Percentiles rank a stretch among this genome's conserved stretches.
Conservation (phyloP, 2,888 invertebrate genomes). For the Watsonalla cultraria region DNA sequence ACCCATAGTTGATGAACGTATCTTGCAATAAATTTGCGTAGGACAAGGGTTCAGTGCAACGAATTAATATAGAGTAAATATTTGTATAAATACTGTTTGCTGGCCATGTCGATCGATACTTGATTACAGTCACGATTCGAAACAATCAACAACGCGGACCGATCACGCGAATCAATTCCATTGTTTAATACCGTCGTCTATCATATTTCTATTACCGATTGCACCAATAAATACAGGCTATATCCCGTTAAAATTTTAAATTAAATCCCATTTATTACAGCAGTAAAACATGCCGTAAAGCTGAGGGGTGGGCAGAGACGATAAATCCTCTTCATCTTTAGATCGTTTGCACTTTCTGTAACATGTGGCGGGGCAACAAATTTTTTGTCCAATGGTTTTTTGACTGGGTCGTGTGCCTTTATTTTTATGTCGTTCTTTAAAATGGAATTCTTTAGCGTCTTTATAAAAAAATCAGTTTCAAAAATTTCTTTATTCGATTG, state of each 20-base stretch:
- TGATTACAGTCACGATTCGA: too few species aligned
- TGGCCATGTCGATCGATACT: too few species aligned
- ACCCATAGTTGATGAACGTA: too few species aligned
- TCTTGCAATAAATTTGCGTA: too few species aligned
- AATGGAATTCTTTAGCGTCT: too few species aligned
- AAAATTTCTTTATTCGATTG: too few species aligned
- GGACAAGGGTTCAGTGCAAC: too few species aligned
- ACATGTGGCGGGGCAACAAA: conserved; percentile 13
- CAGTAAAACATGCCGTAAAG: conserved; percentile 21
- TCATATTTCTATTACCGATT: conserved; percentile 24
- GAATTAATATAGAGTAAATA: neutral
- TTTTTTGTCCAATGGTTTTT: neutral
- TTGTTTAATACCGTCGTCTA: conserved; percentile 6
- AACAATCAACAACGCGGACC: neutral
- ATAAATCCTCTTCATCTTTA: conserved; percentile 12
- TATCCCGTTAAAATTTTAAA: conserved; percentile 33
- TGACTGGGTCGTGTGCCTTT: neutral
- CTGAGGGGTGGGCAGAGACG: conserved; percentile 10
- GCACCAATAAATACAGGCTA: conserved; percentile 15
- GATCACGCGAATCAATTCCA: neutral
- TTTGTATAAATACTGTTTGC: neutral
- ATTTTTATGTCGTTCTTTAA: neutral
- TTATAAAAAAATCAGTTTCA: too few species aligned
- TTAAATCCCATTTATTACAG: conserved; percentile 31
- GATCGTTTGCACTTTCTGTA: conserved; percentile 15